Percentiles rank a stretch among this genome's conserved stretches.
Conservation (phyloP, 2,113 vertebrate species). For the Oreotrochilus melanogaster region DNA sequence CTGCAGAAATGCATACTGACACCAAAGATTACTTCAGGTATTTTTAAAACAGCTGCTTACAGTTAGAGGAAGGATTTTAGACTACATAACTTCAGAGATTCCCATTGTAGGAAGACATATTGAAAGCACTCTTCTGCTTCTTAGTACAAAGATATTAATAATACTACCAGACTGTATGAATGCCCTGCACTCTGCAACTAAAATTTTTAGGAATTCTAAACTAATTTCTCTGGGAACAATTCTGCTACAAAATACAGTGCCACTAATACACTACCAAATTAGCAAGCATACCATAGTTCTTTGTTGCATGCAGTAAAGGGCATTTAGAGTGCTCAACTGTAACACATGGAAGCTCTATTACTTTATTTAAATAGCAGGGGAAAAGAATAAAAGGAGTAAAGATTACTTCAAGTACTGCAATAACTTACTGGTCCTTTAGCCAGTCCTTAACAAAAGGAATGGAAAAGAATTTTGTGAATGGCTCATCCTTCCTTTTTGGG, state of each 20-base stretch:
- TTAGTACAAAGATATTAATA: neutral
- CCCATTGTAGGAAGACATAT: neutral
- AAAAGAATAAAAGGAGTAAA: neutral
- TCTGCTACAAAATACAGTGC: neutral
- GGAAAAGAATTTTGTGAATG: conserved; percentile 81
- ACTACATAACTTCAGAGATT: neutral
- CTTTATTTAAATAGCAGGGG: neutral
- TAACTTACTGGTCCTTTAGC: conserved; percentile 88
- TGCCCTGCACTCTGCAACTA: neutral
- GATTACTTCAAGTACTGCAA: neutral
- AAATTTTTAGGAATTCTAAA: neutral
- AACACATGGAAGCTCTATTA: neutral
- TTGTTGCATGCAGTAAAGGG: neutral
- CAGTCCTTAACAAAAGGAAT: conserved; percentile 90
- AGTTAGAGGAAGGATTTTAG: neutral
- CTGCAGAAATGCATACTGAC: neutral
- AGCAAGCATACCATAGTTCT: neutral
- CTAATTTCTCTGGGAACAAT: neutral
- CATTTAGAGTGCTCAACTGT: neutral
- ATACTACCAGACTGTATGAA: neutral
- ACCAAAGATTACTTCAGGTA: neutral
- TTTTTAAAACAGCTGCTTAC: neutral
- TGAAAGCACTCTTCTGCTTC: neutral
- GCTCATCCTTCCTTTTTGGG: conserved; percentile 77
- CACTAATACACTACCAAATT: neutral